Base-by-base conservation (phyloP, 2,888 invertebrate species). In the Lochmaea crataegi region DNA sequence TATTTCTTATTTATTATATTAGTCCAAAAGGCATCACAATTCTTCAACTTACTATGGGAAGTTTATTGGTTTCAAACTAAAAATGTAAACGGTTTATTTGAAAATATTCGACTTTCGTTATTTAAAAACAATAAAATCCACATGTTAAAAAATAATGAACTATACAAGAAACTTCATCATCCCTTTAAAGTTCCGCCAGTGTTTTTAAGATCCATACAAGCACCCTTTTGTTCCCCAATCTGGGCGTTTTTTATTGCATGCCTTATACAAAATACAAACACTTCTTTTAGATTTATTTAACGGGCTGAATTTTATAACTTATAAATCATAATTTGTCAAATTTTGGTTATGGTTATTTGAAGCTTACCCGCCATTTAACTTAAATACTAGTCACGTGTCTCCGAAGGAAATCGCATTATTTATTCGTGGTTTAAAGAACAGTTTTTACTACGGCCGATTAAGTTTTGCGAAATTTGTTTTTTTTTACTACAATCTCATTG, bases 231-330 rank as follows among this genome's bases (percentile, higher is more conserved):
- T 81, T 80, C 79, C 76, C 77, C 77, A 76, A 79, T 78, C 79
- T 82, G 80, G 80, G 81, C 80, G 79, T 77, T 82, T 84, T 38
- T 84, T 85, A 85, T 85, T 85, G 82, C 83, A 83, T 82, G 84
- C 83, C 82, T 82, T 82, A 82, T 82, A 82, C 81, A 84, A 82
- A 82, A 82, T 80, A 83, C 83, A 84, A 84, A 85, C 82, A 81
- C 81, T 83, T 80, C 82, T 83, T 83, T 83, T 77, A 80, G 78
- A 76, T 80, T 81, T 79, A 81, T 80, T 81, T 79, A 78, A 75
- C 74, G 76, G 75, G 78, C 74, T 73, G 79, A 79, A 76, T 80
- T 81, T 81, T 80, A 81, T 78, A 73, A 72, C 76, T 76, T 71
- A 80, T 81, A 81, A 81, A 81, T 81, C 80, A 80, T 81, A 79